Conservation (phyloP, 2,888 invertebrate genomes). For the Acanthosoma haemorrhoidale region DNA sequence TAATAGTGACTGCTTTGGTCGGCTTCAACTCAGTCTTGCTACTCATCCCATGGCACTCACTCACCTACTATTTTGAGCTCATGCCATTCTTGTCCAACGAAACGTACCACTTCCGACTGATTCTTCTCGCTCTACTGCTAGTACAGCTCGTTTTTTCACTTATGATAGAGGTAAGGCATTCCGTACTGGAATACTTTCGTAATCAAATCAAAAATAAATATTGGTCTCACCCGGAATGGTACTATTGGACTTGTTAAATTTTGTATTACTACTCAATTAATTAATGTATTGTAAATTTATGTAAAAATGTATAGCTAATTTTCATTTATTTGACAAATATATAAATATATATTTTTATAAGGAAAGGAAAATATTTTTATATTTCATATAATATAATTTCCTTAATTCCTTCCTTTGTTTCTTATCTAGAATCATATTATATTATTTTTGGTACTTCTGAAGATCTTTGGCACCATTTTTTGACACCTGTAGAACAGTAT, state of each 20-base stretch:
- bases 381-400: neutral
- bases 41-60: constrained; percentile 52
- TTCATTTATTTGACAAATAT: constrained; percentile 5
- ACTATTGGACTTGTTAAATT: neutral
- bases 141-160: constrained; percentile 56
- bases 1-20: constrained; percentile 54
- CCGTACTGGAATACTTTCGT: constrained; percentile 5
- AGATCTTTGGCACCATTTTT: too few species aligned
- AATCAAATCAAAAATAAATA: neutral
- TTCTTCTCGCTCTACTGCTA: constrained; percentile 55
- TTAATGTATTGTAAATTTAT: neutral
- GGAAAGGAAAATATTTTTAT: constrained; percentile 6
- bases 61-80: constrained; percentile 56
- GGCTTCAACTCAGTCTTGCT: constrained; percentile 55
- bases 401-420: neutral
- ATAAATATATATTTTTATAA: constrained; percentile 11
- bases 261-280: neutral
- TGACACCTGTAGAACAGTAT: too few species aligned
- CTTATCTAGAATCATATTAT: neutral
- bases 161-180: constrained; percentile 56
- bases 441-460: neutral
- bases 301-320: neutral
- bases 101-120: constrained; percentile 44
- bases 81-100: constrained; percentile 38
- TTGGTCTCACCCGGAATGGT: neutral